Conservation (phyloP, 1,140 invertebrate genomes). For the Parasteatoda tepidariorum region DNA sequence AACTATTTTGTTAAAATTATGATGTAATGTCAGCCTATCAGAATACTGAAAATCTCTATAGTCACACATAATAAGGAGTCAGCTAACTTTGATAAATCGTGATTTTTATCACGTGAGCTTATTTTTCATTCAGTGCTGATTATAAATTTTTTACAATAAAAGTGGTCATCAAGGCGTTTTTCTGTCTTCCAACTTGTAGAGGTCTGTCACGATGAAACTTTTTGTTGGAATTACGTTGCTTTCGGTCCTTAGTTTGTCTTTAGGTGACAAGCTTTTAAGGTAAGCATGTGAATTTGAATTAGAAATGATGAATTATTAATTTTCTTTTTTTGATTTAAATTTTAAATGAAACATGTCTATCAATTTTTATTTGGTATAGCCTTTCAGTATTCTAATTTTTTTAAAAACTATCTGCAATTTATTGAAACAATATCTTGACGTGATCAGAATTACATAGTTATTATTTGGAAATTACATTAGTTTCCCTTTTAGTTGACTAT, state of each 20-base stretch:
- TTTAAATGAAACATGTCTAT: neutral
- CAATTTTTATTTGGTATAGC: neutral
- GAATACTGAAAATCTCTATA: too few relatives aligned
- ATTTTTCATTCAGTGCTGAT: too few relatives aligned
- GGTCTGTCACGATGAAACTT: constrained; percentile 13
- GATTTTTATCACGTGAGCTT: neutral
- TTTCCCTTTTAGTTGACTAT: neutral
- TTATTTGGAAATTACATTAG: neutral
- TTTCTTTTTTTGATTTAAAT: neutral
- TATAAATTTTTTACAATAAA: neutral
- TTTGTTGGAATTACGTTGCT: constrained; percentile 7
- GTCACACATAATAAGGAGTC: neutral
- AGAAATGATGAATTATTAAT: neutral
- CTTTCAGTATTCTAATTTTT: neutral
- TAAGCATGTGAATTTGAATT: neutral
- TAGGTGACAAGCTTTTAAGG: constrained; percentile 12
- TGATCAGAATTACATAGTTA: neutral
- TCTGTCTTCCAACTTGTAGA: neutral
- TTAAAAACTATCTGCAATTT: neutral
- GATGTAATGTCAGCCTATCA: too few relatives aligned
- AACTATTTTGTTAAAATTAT: too few relatives aligned
- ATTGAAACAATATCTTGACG: neutral
- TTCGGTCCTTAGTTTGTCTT: neutral
- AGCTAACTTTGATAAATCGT: neutral
- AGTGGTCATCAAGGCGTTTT: neutral